Evolutionary conservation across 2,888 invertebrate species (phyloP).

Genomic region (Trisateles emortualis): DNA sequence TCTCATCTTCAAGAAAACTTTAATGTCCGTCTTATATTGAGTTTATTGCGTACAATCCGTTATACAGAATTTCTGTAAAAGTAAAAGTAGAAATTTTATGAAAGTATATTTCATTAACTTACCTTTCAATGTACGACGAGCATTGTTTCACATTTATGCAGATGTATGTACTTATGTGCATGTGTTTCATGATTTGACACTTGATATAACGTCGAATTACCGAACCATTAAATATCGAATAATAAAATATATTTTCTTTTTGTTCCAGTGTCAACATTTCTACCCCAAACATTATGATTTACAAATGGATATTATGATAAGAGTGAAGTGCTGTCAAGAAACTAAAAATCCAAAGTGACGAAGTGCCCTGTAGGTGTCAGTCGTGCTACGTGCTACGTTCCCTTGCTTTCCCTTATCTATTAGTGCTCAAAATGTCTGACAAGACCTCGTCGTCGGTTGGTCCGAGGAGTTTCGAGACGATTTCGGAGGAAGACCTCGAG

Average conservation of each 20-base stretch:
- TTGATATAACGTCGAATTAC: too few relatives aligned
- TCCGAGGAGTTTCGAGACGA: conserved; percentile 84
- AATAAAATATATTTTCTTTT: conserved; percentile 52
- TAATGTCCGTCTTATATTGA: conserved; percentile 24
- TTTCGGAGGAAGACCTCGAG: conserved; percentile 81
- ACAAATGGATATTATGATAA: conserved; percentile 87
- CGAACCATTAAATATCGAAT: neutral
- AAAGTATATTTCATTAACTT: conserved; percentile 32
- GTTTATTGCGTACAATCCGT: conserved; percentile 24
- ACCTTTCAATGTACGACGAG: conserved; percentile 17
- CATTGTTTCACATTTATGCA: conserved; percentile 15
- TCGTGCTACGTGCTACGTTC: conserved; percentile 82
- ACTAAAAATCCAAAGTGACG: conserved; percentile 87
- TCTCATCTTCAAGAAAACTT: conserved; percentile 19
- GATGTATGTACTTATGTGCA: conserved; percentile 5
- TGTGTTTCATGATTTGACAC: conserved; percentile 9
- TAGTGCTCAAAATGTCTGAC: conserved; percentile 77
- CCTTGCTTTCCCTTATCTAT: conserved; percentile 60
- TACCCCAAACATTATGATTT: conserved; percentile 87
- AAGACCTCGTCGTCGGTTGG: conserved; percentile 83
- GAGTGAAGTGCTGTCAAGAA: conserved; percentile 87
- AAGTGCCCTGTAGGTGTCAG: conserved; percentile 84
- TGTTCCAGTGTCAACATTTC: conserved; percentile 87
- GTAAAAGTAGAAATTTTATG: conserved; percentile 52
- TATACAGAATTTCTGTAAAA: conserved; percentile 40